Conservation (phyloP, 2,888 invertebrate species). For the Epicampocera succincta region DNA sequence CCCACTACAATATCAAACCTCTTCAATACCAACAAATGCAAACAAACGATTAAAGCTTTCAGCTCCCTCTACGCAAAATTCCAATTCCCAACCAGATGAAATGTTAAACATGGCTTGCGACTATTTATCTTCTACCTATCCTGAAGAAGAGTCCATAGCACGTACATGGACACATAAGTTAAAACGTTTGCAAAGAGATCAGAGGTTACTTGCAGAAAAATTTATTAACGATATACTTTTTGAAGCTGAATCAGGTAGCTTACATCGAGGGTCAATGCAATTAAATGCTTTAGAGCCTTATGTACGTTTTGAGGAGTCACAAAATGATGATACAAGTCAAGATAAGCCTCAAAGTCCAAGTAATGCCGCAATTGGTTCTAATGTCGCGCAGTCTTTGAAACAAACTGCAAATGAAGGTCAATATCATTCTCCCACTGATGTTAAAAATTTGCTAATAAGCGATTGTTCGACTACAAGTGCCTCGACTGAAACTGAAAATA, state of each 20-base stretch:
- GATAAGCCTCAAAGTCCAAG: conserved; percentile 77
- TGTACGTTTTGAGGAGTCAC: conserved; percentile 76
- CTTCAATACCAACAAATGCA: neutral
- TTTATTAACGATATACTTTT: conserved; percentile 80
- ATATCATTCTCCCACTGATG: conserved; percentile 24
- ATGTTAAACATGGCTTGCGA: conserved; percentile 78
- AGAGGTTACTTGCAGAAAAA: conserved; percentile 79
- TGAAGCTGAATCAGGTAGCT: conserved; percentile 78
- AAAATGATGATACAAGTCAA: conserved; percentile 72
- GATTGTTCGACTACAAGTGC: conserved; percentile 21
- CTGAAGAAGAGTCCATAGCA: conserved; percentile 78
- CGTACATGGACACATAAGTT: conserved; percentile 79
- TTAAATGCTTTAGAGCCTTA: conserved; percentile 78
- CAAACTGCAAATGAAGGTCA: conserved; percentile 12
- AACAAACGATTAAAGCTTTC: conserved; percentile 43
- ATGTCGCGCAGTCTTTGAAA: conserved; percentile 62
- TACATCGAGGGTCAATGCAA: conserved; percentile 79
- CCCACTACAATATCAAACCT: conserved; percentile 38
- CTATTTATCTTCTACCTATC: conserved; percentile 76
- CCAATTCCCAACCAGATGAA: conserved; percentile 72
- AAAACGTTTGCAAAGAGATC: conserved; percentile 77
- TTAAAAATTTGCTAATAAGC: conserved; percentile 39
- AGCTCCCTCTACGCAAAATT: conserved; percentile 13
- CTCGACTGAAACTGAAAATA: conserved; percentile 36
- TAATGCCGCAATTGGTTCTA: conserved; percentile 22